These are phyloP conservation scores for Paracyclopina nana DNA, from an alignment of 1,140 invertebrate species.

Conservation along the genomic window DNA sequence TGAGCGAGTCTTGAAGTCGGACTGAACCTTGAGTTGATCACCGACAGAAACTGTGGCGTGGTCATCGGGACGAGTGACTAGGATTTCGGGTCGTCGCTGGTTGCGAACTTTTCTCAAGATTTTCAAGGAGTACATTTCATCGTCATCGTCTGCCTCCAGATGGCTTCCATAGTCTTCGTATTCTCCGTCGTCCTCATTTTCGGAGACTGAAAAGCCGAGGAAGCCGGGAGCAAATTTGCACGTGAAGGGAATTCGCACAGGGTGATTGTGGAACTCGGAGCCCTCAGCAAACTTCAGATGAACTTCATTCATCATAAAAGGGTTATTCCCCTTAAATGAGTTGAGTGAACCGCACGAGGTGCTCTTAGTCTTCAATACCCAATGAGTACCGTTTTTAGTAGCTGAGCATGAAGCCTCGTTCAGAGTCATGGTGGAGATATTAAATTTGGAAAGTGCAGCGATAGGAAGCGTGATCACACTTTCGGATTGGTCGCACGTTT, in stretches of 20 bases:
- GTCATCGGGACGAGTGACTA: background rate
- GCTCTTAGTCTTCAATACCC: background rate
- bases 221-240: conserved; percentile 1
- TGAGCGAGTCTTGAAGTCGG: background rate
- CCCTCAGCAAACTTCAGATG: background rate
- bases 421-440: background rate
- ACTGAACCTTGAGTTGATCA: conserved; percentile 5
- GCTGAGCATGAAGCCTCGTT: conserved; percentile 9
- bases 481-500: background rate
- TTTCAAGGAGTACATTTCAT: background rate
- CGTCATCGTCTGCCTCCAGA: no score
- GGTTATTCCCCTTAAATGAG: background rate
- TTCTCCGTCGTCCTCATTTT: no score
- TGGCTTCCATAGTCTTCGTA: no score
- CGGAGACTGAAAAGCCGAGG: no score
- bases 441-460: background rate
- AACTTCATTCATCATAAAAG: conserved; percentile 8
- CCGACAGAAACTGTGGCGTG: background rate
- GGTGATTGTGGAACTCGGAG: background rate
- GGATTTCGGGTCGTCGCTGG: background rate
- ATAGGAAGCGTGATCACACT: background rate
- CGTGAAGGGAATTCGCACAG: background rate
- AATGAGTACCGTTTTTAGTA: conserved; percentile 1
- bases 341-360: conserved; percentile 9
- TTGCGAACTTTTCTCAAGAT: background rate